Evolutionary conservation across 1,140 invertebrate species (phyloP), one percentile per base, ranked within the genome.

Genomic region (Cotesia typhae): DNA sequence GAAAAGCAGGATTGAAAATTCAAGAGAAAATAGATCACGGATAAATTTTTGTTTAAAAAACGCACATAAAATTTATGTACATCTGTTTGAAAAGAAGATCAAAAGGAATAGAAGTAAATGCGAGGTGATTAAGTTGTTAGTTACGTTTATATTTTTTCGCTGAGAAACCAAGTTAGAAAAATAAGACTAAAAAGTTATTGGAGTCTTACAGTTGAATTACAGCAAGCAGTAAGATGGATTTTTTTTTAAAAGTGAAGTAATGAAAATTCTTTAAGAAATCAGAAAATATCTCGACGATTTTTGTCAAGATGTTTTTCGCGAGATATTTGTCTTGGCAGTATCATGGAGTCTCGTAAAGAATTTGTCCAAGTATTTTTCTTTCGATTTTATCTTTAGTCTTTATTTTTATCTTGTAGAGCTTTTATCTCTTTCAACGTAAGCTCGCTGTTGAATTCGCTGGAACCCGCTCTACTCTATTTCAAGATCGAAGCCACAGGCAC

Each of bases 31-130:
- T 64, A 64, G 35, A 71, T 37, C 36, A 38, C 12, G 2, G 4
- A 52, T 60, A 35, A 14, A 2, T 36, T 64, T 20, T 20, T 7
- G 51, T 35, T 64, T 59, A 38, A n/a, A 4, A 71, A 64, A n/a
- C 41, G 61, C 61, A 64, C 59, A 71, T 47, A 38, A 71, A 64
- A 64, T 63, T 60, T 47, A 17, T 61, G 53, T 71, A 71, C 47
- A 41, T 51, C 38, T 37, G 37, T 59, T 14, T 61, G 37, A 7
- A 47, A 47, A 47, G 10, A 47, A 47, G 6, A 47, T 47, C 10
- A 5, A 47, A 47, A 3, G 1, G 1, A 28, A 28, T 28, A 28
- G 28, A 28, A 28, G 28, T 28, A 28, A 28, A 28, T 28, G 7
- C 41, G 10, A 10, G 10, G 10, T 10, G 41, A 47, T 47, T 10